These are phyloP conservation scores for Drosophila cognata DNA, from an alignment of 2,888 invertebrate genomes.

Conservation along the genomic window DNA sequence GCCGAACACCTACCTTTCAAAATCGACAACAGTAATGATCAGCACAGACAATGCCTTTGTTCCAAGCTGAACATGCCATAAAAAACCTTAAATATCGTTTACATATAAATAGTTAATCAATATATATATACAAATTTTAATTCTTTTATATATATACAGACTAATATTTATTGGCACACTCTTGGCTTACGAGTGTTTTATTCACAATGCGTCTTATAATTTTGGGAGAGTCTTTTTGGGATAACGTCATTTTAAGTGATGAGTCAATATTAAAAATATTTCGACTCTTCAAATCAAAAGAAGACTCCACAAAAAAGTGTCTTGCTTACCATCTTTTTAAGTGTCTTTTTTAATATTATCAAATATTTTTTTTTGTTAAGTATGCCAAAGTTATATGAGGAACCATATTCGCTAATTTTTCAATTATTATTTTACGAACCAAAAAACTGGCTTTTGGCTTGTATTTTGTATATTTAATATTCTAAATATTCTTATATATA, in stretches of 20 bases:
- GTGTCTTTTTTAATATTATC: not conserved
- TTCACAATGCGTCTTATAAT: not conserved
- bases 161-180: not conserved
- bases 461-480: not conserved
- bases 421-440: rapidly evolving
- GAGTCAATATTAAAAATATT: not conserved
- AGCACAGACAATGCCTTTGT: slow-evolving; percentile 47
- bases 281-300: not conserved
- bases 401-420: not conserved
- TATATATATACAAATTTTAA: not conserved
- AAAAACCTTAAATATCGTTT: slow-evolving; percentile 25
- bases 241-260: not conserved
- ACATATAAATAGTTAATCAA: not conserved
- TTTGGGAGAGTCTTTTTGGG: not conserved
- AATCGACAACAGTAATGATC: slow-evolving; percentile 27
- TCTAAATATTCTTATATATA: not conserved
- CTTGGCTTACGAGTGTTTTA: not conserved
- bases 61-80: slow-evolving; percentile 29
- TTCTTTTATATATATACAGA: not conserved
- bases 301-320: not conserved
- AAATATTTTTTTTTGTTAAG: too few relatives aligned
- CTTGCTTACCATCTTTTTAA: rapidly evolving
- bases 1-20: slow-evolving; percentile 46
- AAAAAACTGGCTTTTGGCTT: not conserved
- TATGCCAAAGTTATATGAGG: too few relatives aligned